Conservation (phyloP, 2,113 vertebrate species). For the Sorex araneus region DNA sequence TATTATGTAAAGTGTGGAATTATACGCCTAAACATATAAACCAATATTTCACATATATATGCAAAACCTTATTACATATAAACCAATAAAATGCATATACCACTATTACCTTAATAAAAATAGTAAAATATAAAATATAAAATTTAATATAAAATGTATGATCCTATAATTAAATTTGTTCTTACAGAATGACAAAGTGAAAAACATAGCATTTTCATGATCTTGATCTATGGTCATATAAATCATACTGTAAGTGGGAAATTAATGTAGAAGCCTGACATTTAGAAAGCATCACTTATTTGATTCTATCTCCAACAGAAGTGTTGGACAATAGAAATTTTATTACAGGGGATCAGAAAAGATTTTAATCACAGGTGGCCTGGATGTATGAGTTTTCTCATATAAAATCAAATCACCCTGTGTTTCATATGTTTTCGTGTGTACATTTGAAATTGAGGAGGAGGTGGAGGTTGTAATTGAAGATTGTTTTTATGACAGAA, state of each 20-base stretch:
- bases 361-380: background rate
- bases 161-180: background rate
- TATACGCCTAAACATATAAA: too few species aligned
- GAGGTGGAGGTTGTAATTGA: background rate
- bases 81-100: too few species aligned
- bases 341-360: background rate
- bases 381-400: background rate
- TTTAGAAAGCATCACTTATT: background rate
- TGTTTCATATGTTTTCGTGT: background rate
- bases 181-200: background rate
- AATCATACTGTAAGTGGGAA: slow-evolving; percentile 18
- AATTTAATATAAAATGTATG: background rate
- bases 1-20: too few species aligned
- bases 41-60: too few species aligned
- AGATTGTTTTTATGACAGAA: background rate
- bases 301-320: background rate
- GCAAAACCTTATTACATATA: too few species aligned
- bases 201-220: too few species aligned
- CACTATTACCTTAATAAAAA: background rate
- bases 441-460: background rate
- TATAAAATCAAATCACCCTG: background rate
- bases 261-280: background rate
- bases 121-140: too few species aligned
- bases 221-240: too few species aligned
- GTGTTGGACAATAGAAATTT: background rate